Conservation (phyloP, 2,888 invertebrate genomes). For the Theretra japonica region DNA sequence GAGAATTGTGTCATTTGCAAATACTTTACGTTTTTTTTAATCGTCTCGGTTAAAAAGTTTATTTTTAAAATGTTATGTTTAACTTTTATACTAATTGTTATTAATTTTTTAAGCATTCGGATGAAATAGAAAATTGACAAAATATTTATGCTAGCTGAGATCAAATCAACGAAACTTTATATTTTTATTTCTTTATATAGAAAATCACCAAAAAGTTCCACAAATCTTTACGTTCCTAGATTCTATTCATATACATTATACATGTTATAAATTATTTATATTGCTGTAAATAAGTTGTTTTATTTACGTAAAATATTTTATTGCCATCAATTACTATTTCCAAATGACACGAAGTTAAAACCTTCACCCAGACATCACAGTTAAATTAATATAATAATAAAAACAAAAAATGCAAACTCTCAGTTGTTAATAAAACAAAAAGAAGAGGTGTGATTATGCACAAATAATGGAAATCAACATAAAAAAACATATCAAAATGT, state of each 20-base stretch:
- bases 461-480: conserved; percentile 17
- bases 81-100: neutral
- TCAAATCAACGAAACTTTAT: no score
- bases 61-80: neutral
- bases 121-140: no score
- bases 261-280: no score
- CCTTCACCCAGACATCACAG: conserved; percentile 78
- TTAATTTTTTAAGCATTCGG: no score
- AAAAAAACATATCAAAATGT: conserved; percentile 17
- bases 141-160: no score
- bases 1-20: conserved; percentile 68
- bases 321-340: conserved; percentile 53
- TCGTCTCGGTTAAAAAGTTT: neutral
- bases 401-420: conserved; percentile 43
- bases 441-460: conserved; percentile 28
- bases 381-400: conserved; percentile 52
- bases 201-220: no score
- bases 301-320: neutral
- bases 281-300: neutral
- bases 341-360: conserved; percentile 70
- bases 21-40: conserved; percentile 43
- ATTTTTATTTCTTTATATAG: no score
- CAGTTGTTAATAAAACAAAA: conserved; percentile 39
- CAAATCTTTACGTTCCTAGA: no score
- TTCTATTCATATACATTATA: no score